Evolutionary conservation across 2,797 vertebrate genomes (phyloP), one percentile per base, ranked within the genome.

Genomic region (Rhyacichthys aspro): DNA sequence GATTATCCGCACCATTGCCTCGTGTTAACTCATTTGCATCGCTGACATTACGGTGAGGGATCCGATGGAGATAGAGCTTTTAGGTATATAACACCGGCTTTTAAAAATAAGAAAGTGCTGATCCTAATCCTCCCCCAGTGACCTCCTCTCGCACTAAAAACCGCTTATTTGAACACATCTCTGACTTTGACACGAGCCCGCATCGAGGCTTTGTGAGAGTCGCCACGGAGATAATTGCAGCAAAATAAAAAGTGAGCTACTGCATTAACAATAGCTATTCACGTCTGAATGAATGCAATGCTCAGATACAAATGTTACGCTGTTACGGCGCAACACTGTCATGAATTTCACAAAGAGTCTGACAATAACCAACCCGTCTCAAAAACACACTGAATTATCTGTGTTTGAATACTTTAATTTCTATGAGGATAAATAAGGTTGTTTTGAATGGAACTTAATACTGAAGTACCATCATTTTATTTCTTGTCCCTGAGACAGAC

Each of bases 1-100:
- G n/a, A 67, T 76, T 67, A 55, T 58, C 63, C 17, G 28, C 47
- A 55, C 37, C 54, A 67, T 32, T 70, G 62, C 55, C 28, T 63
- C 44, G 16, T 12, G 34, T 41, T 73, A 23, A 55, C 41, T 67
- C n/a, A 39, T 67, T 17, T 55, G 49, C 55, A 55, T n/a, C 38
- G 36, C 28, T 54, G 57, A 54, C 42, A 61, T 61, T 61, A 44
- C 39, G 42, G 34, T 49, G 47, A 54, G 34, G 11, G 61, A 18
- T 53, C 41, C 19, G 11, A 7, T 12, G 33, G 8, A 46, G 9
- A 23, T 16, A 14, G 15, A 11, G n/a, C 15, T 48, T 38, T 44
- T 48, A 39, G 37, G 11, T 19, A 39, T 45, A 34, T 47, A 41
- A 41, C 10, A 28, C 9, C 19, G 32, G 14, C 32, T 37, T 43